Percentiles rank a stretch among this genome's conserved stretches.
Evolutionary conservation across 2,797 vertebrate genomes (phyloP).

Genomic region (Thamnophis elegans): DNA sequence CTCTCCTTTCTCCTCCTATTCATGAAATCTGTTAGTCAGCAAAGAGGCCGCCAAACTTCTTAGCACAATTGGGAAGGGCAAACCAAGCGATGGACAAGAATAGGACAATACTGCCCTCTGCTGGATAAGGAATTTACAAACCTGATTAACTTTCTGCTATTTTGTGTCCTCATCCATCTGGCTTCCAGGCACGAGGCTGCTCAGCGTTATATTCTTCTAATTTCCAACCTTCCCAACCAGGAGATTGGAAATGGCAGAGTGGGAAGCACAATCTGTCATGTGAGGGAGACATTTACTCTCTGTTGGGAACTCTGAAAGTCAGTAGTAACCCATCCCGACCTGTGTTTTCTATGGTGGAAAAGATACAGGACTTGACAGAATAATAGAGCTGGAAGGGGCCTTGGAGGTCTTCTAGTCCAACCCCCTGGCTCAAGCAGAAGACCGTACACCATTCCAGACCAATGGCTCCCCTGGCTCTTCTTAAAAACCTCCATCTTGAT

Average conservation of each 20-base stretch:
- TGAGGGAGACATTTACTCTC: not conserved
- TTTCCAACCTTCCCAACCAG: not conserved
- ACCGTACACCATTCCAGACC: not conserved
- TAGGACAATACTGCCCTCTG: not conserved
- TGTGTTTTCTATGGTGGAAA: not conserved
- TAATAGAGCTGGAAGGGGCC: not conserved
- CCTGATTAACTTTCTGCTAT: not conserved
- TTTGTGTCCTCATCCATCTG: too few relatives aligned
- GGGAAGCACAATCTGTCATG: not conserved
- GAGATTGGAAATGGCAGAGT: not conserved
- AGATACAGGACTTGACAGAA: not conserved
- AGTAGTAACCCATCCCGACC: not conserved
- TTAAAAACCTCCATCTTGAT: not conserved
- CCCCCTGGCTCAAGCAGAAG: not conserved
- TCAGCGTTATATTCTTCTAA: not conserved
- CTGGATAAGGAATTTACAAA: not conserved
- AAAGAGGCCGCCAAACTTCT: not conserved
- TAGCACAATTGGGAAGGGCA: not conserved
- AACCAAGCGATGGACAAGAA: not conserved
- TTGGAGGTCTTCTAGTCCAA: not conserved
- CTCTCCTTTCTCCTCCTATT: too few relatives aligned
- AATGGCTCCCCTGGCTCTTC: not conserved
- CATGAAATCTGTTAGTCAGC: not conserved
- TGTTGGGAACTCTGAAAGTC: not conserved
- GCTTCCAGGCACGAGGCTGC: not conserved